Conservation (phyloP, 1,140 invertebrate genomes). For the Drosophila melanica region DNA sequence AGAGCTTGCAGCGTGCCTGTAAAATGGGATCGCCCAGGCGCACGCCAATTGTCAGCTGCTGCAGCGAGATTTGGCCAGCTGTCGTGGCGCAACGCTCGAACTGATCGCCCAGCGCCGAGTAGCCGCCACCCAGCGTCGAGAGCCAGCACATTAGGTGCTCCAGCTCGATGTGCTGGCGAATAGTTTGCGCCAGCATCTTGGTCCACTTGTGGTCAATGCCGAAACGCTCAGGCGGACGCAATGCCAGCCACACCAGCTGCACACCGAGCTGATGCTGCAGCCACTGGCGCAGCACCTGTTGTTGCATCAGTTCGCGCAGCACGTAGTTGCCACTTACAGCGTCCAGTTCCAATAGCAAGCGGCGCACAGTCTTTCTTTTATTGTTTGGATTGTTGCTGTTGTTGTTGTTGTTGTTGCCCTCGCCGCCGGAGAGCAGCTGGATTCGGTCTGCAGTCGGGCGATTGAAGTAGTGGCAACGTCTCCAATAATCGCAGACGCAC, state of each 20-base stretch:
- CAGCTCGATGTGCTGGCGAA: conserved; percentile 86
- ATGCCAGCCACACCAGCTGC: conserved; percentile 43
- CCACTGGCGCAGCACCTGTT: conserved; percentile 1
- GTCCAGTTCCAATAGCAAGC: conserved; percentile 37
- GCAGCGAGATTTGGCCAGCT: conserved; percentile 92
- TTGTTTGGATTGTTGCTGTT: not conserved
- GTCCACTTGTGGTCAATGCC: conserved; percentile 87
- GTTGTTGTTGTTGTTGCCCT: not conserved
- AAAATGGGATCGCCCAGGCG: conserved; percentile 91
- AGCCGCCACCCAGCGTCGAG: conserved; percentile 96
- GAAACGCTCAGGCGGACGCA: conserved; percentile 85
- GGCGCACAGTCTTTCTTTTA: conserved; percentile 6
- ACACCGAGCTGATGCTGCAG: conserved; percentile 10
- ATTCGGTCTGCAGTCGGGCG: not conserved
- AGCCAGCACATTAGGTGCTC: conserved; percentile 95
- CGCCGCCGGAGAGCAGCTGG: not conserved
- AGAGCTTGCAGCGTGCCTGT: conserved; percentile 91
- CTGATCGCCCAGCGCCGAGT: conserved; percentile 95
- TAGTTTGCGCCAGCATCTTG: conserved; percentile 80
- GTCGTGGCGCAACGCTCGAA: conserved; percentile 90
- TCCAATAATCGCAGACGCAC: conserved; percentile 46
- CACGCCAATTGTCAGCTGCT: conserved; percentile 91
- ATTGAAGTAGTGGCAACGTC: conserved; percentile 20
- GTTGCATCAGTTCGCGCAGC: conserved; percentile 37
- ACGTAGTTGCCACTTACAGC: conserved; percentile 45